A percentile compares a stretch with the other conserved stretches of the same genome.
These are phyloP conservation scores for Phyllotreta striolata DNA, from an alignment of 2,888 invertebrate genomes.

Conservation along the genomic window DNA sequence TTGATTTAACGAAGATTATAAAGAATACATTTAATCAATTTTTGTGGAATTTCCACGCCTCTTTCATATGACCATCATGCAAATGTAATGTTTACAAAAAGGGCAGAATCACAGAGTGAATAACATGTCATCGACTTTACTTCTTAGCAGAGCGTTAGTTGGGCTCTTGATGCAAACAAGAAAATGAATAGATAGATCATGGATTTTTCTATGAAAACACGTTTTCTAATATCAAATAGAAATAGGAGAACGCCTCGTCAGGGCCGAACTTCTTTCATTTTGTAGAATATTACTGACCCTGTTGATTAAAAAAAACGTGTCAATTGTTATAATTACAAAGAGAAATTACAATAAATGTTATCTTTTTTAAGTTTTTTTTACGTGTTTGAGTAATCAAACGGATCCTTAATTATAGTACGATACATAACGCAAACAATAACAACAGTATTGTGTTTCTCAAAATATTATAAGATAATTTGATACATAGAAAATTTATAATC, in stretches of 20 bases:
- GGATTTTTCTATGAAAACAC: slow-evolving; percentile 40
- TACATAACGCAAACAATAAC: no score
- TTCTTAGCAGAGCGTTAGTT: slow-evolving; percentile 25
- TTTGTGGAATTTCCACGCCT: slow-evolving; percentile 22
- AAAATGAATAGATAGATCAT: slow-evolving; percentile 35
- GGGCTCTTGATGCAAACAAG: slow-evolving; percentile 29
- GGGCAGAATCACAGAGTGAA: slow-evolving; percentile 23
- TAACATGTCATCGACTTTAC: slow-evolving; percentile 35
- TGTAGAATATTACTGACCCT: slow-evolving; percentile 14
- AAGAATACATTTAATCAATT: slow-evolving; percentile 7
- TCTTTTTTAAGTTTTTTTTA: not conserved
- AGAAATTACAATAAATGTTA: not conserved
- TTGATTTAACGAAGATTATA: slow-evolving; percentile 2
- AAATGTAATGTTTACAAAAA: slow-evolving; percentile 23
- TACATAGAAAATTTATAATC: no score
- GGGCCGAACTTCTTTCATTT: slow-evolving; percentile 33
- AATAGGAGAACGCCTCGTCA: slow-evolving; percentile 46
- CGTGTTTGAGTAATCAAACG: slow-evolving; percentile 6
- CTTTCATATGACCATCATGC: slow-evolving; percentile 19
- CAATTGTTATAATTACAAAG: not conserved
- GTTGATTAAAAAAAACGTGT: slow-evolving; percentile 6
- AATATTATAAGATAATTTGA: no score
- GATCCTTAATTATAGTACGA: not conserved
- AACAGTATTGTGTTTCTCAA: no score
- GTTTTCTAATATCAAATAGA: slow-evolving; percentile 49